Conservation (phyloP, 2,888 invertebrate species). For the Drosophila putrida region DNA sequence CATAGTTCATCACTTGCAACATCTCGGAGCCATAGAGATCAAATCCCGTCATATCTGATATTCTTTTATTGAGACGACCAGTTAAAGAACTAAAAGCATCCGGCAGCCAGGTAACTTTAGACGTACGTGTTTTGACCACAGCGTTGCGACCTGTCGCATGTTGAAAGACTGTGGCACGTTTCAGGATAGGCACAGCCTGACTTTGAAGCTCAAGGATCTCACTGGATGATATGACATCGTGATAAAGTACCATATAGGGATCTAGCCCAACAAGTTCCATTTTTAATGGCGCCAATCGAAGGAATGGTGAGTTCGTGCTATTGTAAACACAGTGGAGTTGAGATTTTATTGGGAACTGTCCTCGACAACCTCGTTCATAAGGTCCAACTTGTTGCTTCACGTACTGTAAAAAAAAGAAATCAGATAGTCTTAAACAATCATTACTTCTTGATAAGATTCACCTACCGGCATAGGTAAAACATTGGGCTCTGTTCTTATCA, state of each 20-base stretch:
- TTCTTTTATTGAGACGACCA: constrained; percentile 65
- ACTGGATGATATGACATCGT: constrained; percentile 71
- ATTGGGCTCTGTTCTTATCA: constrained; percentile 57
- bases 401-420: constrained; percentile 14
- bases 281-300: constrained; percentile 81
- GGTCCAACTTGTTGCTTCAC: fast-evolving
- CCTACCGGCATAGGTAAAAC: constrained; percentile 34
- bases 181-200: constrained; percentile 67
- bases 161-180: constrained; percentile 76
- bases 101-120: constrained; percentile 80
- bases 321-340: constrained; percentile 78
- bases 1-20: constrained; percentile 83
- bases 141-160: constrained; percentile 15
- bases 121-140: constrained; percentile 71
- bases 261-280: constrained; percentile 77
- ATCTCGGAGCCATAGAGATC: constrained; percentile 73
- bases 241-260: constrained; percentile 81
- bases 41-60: constrained; percentile 81
- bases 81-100: constrained; percentile 60
- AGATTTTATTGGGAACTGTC: constrained; percentile 50
- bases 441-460: constrained; percentile 1
- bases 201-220: constrained; percentile 74
- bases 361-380: constrained; percentile 78
- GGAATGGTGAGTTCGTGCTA: constrained; percentile 71
- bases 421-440: background rate